Evolutionary conservation across 2,888 invertebrate species (phyloP), one percentile per base, ranked within the genome.

Genomic region (Mimas tiliae): DNA sequence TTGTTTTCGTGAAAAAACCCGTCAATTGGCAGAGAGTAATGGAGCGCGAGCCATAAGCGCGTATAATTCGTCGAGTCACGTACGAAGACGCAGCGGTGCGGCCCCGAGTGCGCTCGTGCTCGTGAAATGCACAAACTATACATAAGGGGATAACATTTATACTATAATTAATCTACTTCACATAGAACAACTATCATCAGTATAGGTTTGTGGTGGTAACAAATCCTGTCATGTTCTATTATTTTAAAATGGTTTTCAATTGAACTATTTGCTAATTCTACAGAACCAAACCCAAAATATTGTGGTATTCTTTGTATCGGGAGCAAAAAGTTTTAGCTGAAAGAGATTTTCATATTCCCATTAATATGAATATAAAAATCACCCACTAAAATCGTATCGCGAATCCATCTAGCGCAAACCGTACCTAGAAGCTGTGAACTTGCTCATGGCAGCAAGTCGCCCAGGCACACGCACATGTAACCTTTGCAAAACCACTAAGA

Each of bases 371-470:
- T 91, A 91, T 72, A 91, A 93, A 93, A 92, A 91, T 90, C 92
- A 70, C 89, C 88, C 92, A 91, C 93, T 92, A 92, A 90, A 80
- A 77, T 83, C 75, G 82, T 81, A 78, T 86, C 79, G 83, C 81
- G 80, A 81, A 76, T 85, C 84, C 77, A 83, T 81, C 78, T 85
- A 85, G 90, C 88, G 89, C 84, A 80, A 72, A 77, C 79, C 74
- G 89, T 87, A 85, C 90, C 93, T 92, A 77, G 73, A 71, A 78
- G 90, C 93, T 66, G 86, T 68, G 90, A 93, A 93, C 93, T 93
- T 93, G 93, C 93, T 93, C 72, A 74, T 72, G 71, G 77, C 83
- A 92, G 93, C 92, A 93, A 93, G 93, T 93, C 91, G 93, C 91
- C 85, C 83, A 93, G 92, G 86, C 87, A 84, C 87, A 80, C 90